Base-by-base conservation (phyloP, 2,797 vertebrate species). In the Rhinella marina region DNA sequence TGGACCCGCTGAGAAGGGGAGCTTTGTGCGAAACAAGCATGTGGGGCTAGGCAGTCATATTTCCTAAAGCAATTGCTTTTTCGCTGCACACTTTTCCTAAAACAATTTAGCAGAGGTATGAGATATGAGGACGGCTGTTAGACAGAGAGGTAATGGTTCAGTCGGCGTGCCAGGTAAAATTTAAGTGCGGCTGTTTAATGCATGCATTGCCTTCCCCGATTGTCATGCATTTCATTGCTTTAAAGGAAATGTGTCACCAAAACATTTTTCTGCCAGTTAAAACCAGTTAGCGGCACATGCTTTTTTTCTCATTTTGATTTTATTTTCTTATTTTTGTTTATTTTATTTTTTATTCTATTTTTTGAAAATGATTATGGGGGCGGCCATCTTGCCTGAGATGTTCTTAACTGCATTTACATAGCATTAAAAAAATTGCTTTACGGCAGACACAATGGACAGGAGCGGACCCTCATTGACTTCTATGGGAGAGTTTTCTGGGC, bases 1-100 rank as follows among this genome's bases (percentile, higher is more conserved):
- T 89, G 79, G 77, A 41, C 84, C 79, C 41, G 73, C 72, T 77
- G 88, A 86, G 78, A 82, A 82, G 17, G 84, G 64, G 29, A 32
- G 77, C 77, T 81, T 85, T 81, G 76, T 88, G 79, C 82, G 73
- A 78, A 68, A 41, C 14, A n/a, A 77, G 27, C 70, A 56, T 41
- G 52, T 81, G 84, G 41, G 72, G 29, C 52, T 25, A 64, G 23
- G 66, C 62, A 66, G 57, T 64, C 59, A 85, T 77, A 85, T 85
- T 85, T 85, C 75, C 59, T 27, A n/a, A 27, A 77, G 41, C 41
- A 64, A 85, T 27, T 64, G 23, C 14, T 85, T 85, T 77, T 84
- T 29, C 25, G 29, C 82, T 59, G 57, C 9, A 75, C 48, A 66
- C 62, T 52, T 68, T 68, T 82, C 27, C 64, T 82, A 41, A 68